phyloP scores from a whole-genome alignment of 2,113 vertebrate genomes.

The Phocoena sinus region DNA sequence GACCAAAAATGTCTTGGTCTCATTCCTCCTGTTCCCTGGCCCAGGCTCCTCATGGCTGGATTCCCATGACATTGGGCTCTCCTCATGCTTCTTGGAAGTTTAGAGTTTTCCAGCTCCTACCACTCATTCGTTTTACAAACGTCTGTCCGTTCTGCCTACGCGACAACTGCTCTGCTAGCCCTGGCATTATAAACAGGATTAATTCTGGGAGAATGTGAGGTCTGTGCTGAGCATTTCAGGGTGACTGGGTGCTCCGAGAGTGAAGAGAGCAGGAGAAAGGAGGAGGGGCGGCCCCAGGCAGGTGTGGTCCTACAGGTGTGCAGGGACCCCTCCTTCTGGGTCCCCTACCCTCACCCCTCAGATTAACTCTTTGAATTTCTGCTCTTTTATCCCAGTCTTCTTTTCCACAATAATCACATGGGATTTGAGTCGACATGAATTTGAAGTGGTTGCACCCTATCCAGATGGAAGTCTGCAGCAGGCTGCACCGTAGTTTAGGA shows the following conservation, averaged over 20 bases:
- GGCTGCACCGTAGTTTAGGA: not conserved
- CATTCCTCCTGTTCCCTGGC: not conserved
- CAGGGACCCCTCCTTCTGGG: not conserved
- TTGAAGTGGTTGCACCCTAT: not conserved
- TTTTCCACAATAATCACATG: not conserved
- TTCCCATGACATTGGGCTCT: accelerated
- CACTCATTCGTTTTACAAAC: not conserved
- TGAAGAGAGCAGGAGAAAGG: no score
- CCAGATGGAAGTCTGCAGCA: accelerated
- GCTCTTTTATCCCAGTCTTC: not conserved
- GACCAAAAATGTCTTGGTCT: accelerated
- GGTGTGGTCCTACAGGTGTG: not conserved
- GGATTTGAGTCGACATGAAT: not conserved
- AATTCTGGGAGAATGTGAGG: not conserved
- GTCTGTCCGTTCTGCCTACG: not conserved
- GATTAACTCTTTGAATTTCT: not conserved
- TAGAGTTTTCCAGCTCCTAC: not conserved
- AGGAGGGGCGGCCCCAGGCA: not conserved
- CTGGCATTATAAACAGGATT: not conserved
- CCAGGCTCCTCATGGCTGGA: not conserved
- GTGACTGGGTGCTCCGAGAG: not conserved
- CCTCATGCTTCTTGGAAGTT: accelerated
- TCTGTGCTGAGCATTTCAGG: not conserved
- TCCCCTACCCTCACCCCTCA: not conserved
- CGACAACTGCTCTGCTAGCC: not conserved